Percentiles rank a stretch among this genome's conserved stretches.
Conservation (phyloP, 2,797 vertebrate genomes). For the Hyperoplus lanceolatus region DNA sequence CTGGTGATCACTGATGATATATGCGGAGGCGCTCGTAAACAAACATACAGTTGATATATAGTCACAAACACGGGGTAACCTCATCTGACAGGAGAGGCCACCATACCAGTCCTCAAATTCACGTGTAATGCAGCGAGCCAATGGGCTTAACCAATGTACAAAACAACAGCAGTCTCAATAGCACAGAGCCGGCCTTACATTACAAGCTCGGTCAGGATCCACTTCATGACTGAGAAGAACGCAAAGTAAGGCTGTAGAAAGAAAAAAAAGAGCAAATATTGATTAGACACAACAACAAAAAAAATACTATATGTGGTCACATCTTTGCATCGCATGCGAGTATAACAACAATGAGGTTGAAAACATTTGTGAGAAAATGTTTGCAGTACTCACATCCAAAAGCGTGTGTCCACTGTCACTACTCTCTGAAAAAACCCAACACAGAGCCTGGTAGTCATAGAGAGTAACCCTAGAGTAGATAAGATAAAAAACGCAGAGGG, state of each 20-base stretch:
- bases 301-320: neutral
- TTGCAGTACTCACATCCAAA: conserved; percentile 90
- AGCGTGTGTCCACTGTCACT: conserved; percentile 92
- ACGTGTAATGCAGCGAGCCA: conserved; percentile 6
- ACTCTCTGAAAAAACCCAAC: conserved; percentile 94
- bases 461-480: conserved; percentile 74
- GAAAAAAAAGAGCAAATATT: conserved; percentile 5
- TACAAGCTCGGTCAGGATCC: conserved; percentile 96
- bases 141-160: neutral
- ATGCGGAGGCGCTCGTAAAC: conserved; percentile 58
- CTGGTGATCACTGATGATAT: conserved; percentile 49
- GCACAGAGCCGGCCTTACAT: conserved; percentile 89
- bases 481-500: conserved; percentile 15
- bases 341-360: neutral
- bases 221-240: conserved; percentile 92
- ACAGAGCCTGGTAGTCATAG: conserved; percentile 94
- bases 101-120: conserved; percentile 13
- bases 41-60: conserved; percentile 54
- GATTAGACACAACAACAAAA: conserved; percentile 10
- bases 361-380: neutral
- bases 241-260: conserved; percentile 93
- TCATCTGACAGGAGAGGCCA: conserved; percentile 36
- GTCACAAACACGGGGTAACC: conserved; percentile 52
- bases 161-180: conserved; percentile 32
- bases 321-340: neutral